phyloP scores from a whole-genome alignment of 37 sponge, comb jelly and placozoan genomes.

The Spongia lamella region DNA sequence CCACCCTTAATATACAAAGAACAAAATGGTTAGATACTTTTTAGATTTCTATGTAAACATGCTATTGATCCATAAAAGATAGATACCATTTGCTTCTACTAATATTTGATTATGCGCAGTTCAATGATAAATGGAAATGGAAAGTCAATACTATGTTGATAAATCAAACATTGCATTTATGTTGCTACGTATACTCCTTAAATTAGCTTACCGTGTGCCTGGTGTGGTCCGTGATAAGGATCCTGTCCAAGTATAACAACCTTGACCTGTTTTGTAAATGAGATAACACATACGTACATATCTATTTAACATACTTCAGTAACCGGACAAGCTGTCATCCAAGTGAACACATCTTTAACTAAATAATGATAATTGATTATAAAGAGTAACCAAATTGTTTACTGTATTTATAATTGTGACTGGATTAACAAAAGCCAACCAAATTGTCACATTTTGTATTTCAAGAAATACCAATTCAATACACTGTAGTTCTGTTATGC shows the following conservation, averaged over 20 bases:
- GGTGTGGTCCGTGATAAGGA: conserved; percentile 95
- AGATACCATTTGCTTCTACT: too few species aligned
- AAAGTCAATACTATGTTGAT: too few species aligned
- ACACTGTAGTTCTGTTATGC: too few species aligned
- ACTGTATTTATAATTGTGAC: too few species aligned
- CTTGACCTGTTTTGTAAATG: conserved; percentile 56
- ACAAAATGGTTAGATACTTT: background rate
- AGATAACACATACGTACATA: background rate
- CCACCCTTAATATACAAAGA: background rate
- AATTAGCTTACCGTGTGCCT: conserved; percentile 74
- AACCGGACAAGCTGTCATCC: conserved; percentile 80
- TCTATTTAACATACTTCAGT: conserved; percentile 48
- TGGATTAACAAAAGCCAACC: too few species aligned
- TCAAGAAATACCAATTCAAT: too few species aligned
- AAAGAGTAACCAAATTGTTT: too few species aligned
- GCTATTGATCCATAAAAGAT: background rate
- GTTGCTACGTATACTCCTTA: background rate
- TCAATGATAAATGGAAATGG: too few species aligned
- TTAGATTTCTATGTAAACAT: background rate
- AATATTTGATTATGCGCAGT: too few species aligned
- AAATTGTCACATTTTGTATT: too few species aligned
- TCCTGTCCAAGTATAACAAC: conserved; percentile 98
- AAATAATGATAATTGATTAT: conserved; percentile 7
- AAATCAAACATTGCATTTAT: too few species aligned
- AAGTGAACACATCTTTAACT: conserved; percentile 87